Base-by-base conservation (phyloP, 2,797 vertebrate species). In the Hydrolagus colliei region DNA sequence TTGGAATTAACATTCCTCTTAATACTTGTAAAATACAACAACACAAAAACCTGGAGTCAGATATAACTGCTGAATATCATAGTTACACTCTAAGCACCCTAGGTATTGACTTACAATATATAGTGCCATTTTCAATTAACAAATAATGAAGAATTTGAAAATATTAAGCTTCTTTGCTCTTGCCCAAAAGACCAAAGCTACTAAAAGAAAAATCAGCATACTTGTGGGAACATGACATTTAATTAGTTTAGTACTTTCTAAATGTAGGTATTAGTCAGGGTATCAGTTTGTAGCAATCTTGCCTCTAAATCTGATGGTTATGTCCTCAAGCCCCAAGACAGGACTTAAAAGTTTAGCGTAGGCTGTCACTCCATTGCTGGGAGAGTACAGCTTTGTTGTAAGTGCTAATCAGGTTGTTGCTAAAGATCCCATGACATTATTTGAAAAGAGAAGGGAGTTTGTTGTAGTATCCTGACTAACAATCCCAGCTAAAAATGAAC, bases 51-150 rank as follows among this genome's bases (percentile, higher is more conserved):
- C 41, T 61, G 18, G 65, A 71, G 16, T 10, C 35, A 84, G 65
- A 18, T 84, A 35, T 20, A 41, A 4, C 27, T 71, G 61, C 14
- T 79, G 22, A 79, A 84, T 35, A 18, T 77, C 52, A 61, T 12
- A 41, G 32, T 84, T 84, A 20, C 7, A 35, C 79, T 27, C 63
- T 52, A 35, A 67, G 27, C 7, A 35, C 79, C 16, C 79, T 52
- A 35, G 79, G 65, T n/a, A 35, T 8, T 41, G n/a, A 71, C 65
- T 52, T 71, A 71, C 2, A 61, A 61, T 52, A n/a, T 27, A 71
- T 27, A 32, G 9, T 20, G 79, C 5, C 65, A 68, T n/a, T 71
- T 84, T 84, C 79, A 84, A 84, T 68, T 84, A 84, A 41, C 65
- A 84, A 84, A 84, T 52, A 68, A 67, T 41, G 14, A 84, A 27